phyloP scores from a whole-genome alignment of 2,113 vertebrate genomes.

The Proterorhinus semilunaris region DNA sequence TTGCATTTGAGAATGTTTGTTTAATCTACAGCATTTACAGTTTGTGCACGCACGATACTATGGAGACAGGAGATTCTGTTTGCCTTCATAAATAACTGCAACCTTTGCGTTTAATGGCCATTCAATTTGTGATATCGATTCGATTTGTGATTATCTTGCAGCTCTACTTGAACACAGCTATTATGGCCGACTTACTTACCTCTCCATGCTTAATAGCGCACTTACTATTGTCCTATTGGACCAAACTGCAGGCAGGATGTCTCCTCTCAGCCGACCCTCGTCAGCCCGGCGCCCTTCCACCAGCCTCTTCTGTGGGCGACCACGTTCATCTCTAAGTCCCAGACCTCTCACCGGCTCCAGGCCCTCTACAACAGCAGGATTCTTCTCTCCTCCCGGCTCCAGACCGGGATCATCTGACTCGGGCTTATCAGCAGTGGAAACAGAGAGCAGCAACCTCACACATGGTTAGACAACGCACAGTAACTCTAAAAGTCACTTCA shows the following conservation, averaged over 20 bases:
- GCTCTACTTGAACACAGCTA: slow-evolving; percentile 1
- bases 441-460: slow-evolving; percentile 82
- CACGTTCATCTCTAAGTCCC: slow-evolving; percentile 23
- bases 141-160: too few species aligned
- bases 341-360: slow-evolving; percentile 49
- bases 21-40: too few species aligned
- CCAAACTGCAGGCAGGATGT: slow-evolving; percentile 28
- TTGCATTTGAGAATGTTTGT: too few species aligned
- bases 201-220: slow-evolving; percentile 10
- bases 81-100: too few species aligned
- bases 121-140: too few species aligned
- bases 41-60: too few species aligned
- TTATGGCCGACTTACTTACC: not conserved
- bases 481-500: not conserved
- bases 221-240: slow-evolving; percentile 41
- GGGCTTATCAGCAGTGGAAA: slow-evolving; percentile 60
- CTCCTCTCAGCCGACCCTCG: slow-evolving; percentile 31
- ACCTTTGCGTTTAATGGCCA: too few species aligned
- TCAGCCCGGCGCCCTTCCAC: slow-evolving; percentile 50
- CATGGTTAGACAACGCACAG: slow-evolving; percentile 76
- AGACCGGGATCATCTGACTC: slow-evolving; percentile 64
- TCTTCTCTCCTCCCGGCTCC: slow-evolving; percentile 32
- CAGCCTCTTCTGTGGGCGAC: slow-evolving; percentile 33
- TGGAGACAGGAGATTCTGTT: too few species aligned
- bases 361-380: slow-evolving; percentile 31